Percentiles rank a stretch among this genome's conserved stretches.
Conservation (phyloP, 2,113 vertebrate genomes). For the Lichenostomus cassidix region DNA sequence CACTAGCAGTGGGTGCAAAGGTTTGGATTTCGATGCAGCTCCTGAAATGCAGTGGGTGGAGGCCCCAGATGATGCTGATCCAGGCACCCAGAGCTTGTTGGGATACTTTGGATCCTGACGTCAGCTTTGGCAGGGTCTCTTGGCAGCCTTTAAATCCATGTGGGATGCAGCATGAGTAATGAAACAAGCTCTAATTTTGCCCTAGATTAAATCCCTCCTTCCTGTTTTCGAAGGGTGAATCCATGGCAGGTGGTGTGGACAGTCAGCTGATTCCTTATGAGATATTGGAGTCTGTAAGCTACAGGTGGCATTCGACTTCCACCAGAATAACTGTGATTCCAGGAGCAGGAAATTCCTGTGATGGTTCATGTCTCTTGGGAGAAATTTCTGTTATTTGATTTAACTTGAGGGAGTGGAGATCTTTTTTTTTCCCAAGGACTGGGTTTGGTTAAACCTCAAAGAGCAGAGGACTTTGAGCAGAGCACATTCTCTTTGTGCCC, state of each 20-base stretch:
- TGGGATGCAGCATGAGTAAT: not conserved
- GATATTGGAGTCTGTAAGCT: not conserved
- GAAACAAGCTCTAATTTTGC: not conserved
- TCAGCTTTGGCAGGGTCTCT: not conserved
- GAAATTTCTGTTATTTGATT: fast-evolving
- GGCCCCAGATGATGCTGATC: not conserved
- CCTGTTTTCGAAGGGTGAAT: not conserved
- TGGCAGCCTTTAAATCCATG: not conserved
- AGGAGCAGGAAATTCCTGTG: not conserved
- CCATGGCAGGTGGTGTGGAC: not conserved
- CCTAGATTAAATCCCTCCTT: not conserved
- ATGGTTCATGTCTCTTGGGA: not conserved
- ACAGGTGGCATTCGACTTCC: not conserved
- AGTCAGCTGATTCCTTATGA: not conserved
- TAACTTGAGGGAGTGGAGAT: not conserved
- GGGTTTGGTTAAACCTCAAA: not conserved
- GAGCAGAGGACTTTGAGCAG: not conserved
- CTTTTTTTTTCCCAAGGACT: not conserved
- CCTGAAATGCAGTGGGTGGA: not conserved
- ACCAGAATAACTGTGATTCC: not conserved
- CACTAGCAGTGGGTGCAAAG: not conserved
- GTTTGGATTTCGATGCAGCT: not conserved
- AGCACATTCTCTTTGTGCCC: not conserved
- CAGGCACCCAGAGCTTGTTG: not conserved
- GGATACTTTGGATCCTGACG: not conserved